These are phyloP conservation scores for Emydoidea blandingii DNA, from an alignment of 2,797 vertebrate species.

Conservation along the genomic window DNA sequence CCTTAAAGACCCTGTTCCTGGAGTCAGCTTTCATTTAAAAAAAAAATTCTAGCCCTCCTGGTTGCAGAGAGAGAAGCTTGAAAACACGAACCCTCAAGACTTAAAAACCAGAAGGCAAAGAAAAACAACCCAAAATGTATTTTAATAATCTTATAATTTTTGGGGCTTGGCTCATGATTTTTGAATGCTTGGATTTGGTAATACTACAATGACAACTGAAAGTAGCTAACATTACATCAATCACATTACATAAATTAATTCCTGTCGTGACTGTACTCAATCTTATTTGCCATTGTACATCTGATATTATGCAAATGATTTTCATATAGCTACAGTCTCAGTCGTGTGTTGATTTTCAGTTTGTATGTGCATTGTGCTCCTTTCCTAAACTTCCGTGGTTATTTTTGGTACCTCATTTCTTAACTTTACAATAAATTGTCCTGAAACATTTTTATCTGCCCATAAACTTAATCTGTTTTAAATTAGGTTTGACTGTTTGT, in stretches of 20 bases:
- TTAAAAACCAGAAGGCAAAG: too few relatives aligned
- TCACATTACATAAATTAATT: neutral
- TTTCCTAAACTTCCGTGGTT: neutral
- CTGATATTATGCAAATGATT: neutral
- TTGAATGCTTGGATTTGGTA: neutral
- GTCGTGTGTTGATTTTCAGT: neutral
- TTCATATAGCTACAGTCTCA: neutral
- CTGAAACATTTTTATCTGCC: neutral
- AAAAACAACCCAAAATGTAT: neutral
- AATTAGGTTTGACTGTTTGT: neutral
- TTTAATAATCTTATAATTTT: neutral
- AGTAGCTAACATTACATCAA: neutral
- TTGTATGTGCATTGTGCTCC: neutral
- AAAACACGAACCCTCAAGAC: too few relatives aligned
- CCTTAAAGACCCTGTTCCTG: neutral
- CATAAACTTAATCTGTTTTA: neutral
- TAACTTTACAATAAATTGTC: neutral
- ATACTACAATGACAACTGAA: neutral
- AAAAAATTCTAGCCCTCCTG: neutral
- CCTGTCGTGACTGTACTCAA: neutral
- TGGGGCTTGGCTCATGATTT: accelerated
- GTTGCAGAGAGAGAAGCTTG: too few relatives aligned
- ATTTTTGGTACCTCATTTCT: neutral
- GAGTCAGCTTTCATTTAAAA: neutral
- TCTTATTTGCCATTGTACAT: neutral